Evolutionary conservation across 2,113 vertebrate genomes (phyloP).

Genomic region (Rhinichthys klamathensis): DNA sequence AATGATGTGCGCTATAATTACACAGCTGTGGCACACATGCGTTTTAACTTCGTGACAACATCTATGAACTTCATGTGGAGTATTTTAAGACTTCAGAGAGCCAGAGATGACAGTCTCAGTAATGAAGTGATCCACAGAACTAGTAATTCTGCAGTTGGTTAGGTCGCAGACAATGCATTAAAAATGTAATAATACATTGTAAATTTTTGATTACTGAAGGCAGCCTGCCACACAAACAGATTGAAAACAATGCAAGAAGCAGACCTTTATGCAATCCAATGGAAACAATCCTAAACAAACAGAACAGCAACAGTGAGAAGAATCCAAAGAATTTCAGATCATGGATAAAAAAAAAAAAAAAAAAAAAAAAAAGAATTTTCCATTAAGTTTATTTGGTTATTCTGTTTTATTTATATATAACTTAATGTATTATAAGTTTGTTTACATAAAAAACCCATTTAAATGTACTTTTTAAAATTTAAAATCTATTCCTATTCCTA

Average conservation of each 20-base stretch:
- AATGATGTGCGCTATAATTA: slow-evolving; percentile 67
- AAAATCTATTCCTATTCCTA: too few relatives aligned
- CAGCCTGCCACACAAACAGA: slow-evolving; percentile 37
- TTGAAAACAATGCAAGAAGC: slow-evolving; percentile 66
- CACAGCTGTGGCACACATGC: slow-evolving; percentile 53
- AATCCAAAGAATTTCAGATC: slow-evolving; percentile 84
- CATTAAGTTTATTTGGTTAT: slow-evolving; percentile 8
- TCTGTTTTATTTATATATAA: neutral
- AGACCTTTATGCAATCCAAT: slow-evolving; percentile 79
- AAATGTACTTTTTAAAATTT: too few relatives aligned
- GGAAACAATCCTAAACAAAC: slow-evolving; percentile 82
- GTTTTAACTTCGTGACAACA: slow-evolving; percentile 56
- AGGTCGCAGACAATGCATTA: neutral
- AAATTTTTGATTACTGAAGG: neutral
- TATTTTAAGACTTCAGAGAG: slow-evolving; percentile 67
- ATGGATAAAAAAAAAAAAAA: slow-evolving; percentile 86
- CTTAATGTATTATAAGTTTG: neutral
- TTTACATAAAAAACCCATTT: neutral
- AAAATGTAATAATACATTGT: neutral
- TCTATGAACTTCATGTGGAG: slow-evolving; percentile 66
- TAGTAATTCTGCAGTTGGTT: slow-evolving; percentile 15
- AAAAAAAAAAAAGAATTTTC: slow-evolving; percentile 79
- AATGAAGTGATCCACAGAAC: neutral
- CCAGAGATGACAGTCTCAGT: slow-evolving; percentile 65
- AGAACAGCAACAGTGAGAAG: slow-evolving; percentile 84